Base-by-base conservation (phyloP, 1,140 invertebrate species). In the Drosophila pseudoananassae region DNA sequence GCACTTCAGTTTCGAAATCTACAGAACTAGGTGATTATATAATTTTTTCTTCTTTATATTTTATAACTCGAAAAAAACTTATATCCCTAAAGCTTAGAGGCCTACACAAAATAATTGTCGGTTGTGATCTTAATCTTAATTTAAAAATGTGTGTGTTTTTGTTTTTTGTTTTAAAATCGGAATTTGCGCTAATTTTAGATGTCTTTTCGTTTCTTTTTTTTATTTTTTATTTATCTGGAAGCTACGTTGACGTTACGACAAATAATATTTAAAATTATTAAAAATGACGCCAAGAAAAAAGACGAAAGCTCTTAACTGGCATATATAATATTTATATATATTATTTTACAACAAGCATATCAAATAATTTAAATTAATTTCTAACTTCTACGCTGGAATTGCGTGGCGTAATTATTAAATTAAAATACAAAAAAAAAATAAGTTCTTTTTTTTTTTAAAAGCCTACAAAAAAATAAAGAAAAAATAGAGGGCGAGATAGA, bases 1-100 rank as follows among this genome's bases (percentile, higher is more conserved):
- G 83, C 83, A 87, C 83, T 87, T 87, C 79, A 83, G 83, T 87
- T 87, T 61, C 75, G 49, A 63, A 80, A 82, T 66, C 70, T 73
- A 75, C 33, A 64, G 55, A 72, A 72, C 49, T 53, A 53, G 9
- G 15, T 4, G 43, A 12, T 25, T 8, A 64, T 31, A n/a, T 49
- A 50, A 36, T 15, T 4, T 2, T 43, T 27, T 27, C n/a, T n/a
- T n/a, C n/a, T n/a, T n/a, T n/a, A 58, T 61, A 49, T 50, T 65
- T 14, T 36, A 29, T 47, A 68, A 65, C 50, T 66, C 47, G 47
- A 27, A 36, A 52, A 53, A 65, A 65, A 43, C 43, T 55, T 63
- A 15, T 64, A 36, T 36, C 14, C 25, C n/a, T 29, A 43, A 23
- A 27, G 25, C 58, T 55, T 73, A 70, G 9, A 14, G 59, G 9